Evolutionary conservation across 2,797 vertebrate genomes (phyloP).

Genomic region (Champsocephalus esox): DNA sequence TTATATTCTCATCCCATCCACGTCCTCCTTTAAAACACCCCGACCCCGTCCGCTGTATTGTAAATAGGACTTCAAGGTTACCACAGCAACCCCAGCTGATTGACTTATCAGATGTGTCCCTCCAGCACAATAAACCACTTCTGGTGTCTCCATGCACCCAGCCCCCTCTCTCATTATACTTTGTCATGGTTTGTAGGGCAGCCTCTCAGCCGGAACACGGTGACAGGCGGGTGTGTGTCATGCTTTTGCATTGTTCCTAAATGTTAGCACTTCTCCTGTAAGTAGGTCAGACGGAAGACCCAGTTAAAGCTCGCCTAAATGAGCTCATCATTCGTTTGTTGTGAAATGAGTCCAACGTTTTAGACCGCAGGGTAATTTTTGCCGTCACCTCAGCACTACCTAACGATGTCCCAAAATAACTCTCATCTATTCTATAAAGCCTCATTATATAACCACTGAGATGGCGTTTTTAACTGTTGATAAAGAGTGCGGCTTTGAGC

Average conservation of each 20-base stretch:
- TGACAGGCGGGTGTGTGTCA: conserved; percentile 46
- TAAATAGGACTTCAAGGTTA: conserved; percentile 64
- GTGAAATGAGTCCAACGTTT: conserved; percentile 16
- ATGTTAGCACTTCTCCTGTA: conserved; percentile 24
- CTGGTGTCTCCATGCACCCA: conserved; percentile 21
- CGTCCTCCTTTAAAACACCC: conserved; percentile 21
- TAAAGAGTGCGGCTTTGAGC: conserved; percentile 22
- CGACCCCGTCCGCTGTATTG: conserved; percentile 11
- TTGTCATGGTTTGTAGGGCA: conserved; percentile 61
- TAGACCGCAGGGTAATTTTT: conserved; percentile 26
- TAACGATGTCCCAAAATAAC: conserved; percentile 39
- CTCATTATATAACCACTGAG: conserved; percentile 8
- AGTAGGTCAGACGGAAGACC: conserved; percentile 63
- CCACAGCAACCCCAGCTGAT: conserved; percentile 50
- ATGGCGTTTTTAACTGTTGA: conserved; percentile 23
- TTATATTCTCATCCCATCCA: conserved; percentile 46
- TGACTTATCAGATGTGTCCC: conserved; percentile 65
- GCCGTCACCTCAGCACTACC: conserved; percentile 32
- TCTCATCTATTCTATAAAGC: too few species aligned
- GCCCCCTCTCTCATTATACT: conserved; percentile 46
- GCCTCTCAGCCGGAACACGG: conserved; percentile 34
- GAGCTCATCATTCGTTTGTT: conserved; percentile 26
- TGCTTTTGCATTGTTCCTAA: conserved; percentile 52
- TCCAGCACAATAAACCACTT: conserved; percentile 4
- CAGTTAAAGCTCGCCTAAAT: conserved; percentile 33